Base-by-base conservation (phyloP, 2,888 invertebrate species). In the Apoderus coryli region DNA sequence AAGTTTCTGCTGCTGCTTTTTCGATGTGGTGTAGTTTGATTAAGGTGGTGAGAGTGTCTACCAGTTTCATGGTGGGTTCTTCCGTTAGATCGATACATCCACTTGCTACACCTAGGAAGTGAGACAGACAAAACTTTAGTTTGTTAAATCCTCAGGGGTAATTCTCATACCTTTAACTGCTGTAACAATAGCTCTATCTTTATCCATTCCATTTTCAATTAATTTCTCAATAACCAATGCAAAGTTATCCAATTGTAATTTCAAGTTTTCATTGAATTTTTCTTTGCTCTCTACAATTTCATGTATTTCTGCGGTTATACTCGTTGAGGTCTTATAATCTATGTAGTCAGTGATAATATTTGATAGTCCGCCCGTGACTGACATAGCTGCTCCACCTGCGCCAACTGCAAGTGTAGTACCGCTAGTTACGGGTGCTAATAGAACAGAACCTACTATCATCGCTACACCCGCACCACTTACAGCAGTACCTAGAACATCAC, bases 361-460 rank as follows among this genome's bases (percentile, higher is more conserved):
- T 3, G 44, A 41, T 13, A 44, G 14, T 11, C 43, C 42, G 13
- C 44, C 44, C 15, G 43, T 42, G 10, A 44, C 36, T 14, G 44
- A 44, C 44, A 44, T 42, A 4, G 41, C 35, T n/a, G 43, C 44
- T n/a, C 44, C 44, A 23, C 43, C 40, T 31, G 44, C 42, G 22
- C 44, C 44, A 14, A 42, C 22, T 12, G 39, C 28, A 16, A 44
- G 24, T n/a, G 42, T 36, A 32, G 36, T 37, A 15, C 43, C 43
- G n/a, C 33, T 40, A 28, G 41, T 43, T 4, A 44, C 16, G 3
- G 44, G 42, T 5, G 42, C 41, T 35, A 34, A 34, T 10, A 39
- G 32, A 6, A 44, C 34, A 14, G 43, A 42, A 11, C 43, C 41
- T 22, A 44, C 34, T 15, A 44, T 37, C 25, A 43, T 28, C n/a